A percentile compares a stretch with the other conserved stretches of the same genome.
Conservation (phyloP, 2,113 vertebrate genomes). For the Monopterus albus region DNA sequence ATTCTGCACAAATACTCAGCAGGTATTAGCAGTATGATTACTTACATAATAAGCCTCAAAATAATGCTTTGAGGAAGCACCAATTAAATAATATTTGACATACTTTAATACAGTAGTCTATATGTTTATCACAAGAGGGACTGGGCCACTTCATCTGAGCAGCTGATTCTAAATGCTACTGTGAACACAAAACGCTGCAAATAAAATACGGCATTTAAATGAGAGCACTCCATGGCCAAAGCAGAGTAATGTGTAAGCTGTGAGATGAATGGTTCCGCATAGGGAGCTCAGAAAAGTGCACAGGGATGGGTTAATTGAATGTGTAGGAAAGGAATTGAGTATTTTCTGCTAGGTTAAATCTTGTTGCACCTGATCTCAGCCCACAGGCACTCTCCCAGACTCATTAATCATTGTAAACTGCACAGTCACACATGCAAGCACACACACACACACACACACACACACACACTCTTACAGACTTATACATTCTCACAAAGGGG, state of each 20-base stretch:
- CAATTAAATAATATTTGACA: slow-evolving; percentile 12
- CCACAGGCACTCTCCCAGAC: slow-evolving; percentile 60
- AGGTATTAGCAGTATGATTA: slow-evolving; percentile 5
- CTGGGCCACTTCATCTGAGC: slow-evolving; percentile 22
- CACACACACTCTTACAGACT: too few species aligned
- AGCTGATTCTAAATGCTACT: slow-evolving; percentile 31
- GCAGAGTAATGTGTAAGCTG: slow-evolving; percentile 38
- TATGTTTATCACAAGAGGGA: slow-evolving; percentile 11
- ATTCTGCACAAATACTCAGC: slow-evolving; percentile 22
- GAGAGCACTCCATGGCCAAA: slow-evolving; percentile 19
- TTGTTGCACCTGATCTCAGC: slow-evolving; percentile 78
- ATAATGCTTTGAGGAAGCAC: not conserved
- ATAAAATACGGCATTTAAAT: slow-evolving; percentile 58
- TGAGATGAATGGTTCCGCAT: slow-evolving; percentile 64
- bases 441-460: slow-evolving; percentile 11
- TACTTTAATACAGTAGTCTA: not conserved
- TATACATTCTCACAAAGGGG: not conserved
- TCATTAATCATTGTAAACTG: slow-evolving; percentile 75
- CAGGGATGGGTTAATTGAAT: slow-evolving; percentile 77
- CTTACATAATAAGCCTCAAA: slow-evolving; percentile 3
- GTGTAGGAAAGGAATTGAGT: slow-evolving; percentile 75
- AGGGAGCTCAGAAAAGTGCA: slow-evolving; percentile 47
- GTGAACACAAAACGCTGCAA: slow-evolving; percentile 44
- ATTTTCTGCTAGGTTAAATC: slow-evolving; percentile 77
- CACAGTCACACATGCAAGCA: slow-evolving; percentile 1